phyloP scores from a whole-genome alignment of 2,797 vertebrate genomes.

The Sebastolobus altivelis region DNA sequence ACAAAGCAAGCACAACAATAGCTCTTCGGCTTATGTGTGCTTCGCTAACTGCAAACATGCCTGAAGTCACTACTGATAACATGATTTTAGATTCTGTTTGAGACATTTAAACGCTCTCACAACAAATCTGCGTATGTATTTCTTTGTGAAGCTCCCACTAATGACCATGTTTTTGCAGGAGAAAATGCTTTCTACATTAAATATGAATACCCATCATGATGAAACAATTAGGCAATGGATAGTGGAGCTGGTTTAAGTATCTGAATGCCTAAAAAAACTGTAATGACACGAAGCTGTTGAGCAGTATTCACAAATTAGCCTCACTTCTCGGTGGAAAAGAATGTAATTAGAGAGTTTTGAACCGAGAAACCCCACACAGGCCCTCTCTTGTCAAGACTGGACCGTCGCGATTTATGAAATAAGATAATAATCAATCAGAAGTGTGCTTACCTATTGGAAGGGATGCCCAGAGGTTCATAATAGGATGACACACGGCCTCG shows the following conservation, averaged over 20 bases:
- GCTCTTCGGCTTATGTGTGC: conserved; percentile 49
- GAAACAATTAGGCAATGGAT: conserved; percentile 83
- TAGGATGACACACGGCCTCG: conserved; percentile 51
- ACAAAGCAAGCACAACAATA: conserved; percentile 78
- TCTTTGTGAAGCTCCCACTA: conserved; percentile 73
- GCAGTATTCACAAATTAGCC: conserved; percentile 54
- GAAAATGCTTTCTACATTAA: conserved; percentile 81
- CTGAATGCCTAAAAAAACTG: conserved; percentile 54
- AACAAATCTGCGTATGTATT: conserved; percentile 80
- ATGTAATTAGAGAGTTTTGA: conserved; percentile 56
- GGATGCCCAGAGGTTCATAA: conserved; percentile 51
- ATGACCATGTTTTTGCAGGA: conserved; percentile 77
- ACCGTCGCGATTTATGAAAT: conserved; percentile 51
- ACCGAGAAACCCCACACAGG: conserved; percentile 24
- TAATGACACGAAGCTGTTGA: conserved; percentile 66
- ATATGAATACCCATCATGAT: conserved; percentile 84
- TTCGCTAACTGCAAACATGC: conserved; percentile 69
- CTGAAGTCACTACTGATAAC: conserved; percentile 78
- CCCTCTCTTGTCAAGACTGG: conserved; percentile 15
- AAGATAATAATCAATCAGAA: conserved; percentile 59
- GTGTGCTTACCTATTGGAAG: conserved; percentile 30
- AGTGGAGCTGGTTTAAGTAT: conserved; percentile 63
- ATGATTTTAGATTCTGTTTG: conserved; percentile 85
- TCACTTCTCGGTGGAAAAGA: conserved; percentile 43
- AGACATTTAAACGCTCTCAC: conserved; percentile 78